A percentile compares a stretch with the other conserved stretches of the same genome.
Conservation (phyloP, 1,140 invertebrate genomes). For the Drosophila pectinifera region DNA sequence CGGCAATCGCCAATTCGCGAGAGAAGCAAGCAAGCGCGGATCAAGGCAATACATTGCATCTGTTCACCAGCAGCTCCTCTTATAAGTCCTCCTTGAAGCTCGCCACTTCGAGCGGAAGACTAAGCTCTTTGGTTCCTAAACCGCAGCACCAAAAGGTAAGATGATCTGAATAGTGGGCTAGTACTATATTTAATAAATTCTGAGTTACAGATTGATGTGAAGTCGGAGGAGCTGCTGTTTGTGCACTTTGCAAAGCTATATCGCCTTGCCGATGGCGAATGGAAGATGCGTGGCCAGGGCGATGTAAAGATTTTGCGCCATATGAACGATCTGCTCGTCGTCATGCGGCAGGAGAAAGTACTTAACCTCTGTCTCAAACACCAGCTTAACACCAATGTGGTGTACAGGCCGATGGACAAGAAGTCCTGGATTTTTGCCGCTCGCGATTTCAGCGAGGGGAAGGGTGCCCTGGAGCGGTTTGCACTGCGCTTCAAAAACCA, state of each 20-base stretch:
- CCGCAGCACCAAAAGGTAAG: conserved; percentile 87
- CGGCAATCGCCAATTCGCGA: conserved; percentile 23
- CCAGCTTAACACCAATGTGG: conserved; percentile 88
- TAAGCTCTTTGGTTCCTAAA: conserved; percentile 66
- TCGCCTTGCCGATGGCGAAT: conserved; percentile 89
- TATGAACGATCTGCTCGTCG: conserved; percentile 89
- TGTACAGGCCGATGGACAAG: conserved; percentile 90
- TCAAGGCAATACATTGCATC: conserved; percentile 48
- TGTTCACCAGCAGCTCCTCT: conserved; percentile 35
- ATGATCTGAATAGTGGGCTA: background rate
- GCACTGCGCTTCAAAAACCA: conserved; percentile 92
- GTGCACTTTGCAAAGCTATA: conserved; percentile 92
- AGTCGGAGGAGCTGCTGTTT: conserved; percentile 92
- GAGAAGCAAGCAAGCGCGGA: conserved; percentile 40
- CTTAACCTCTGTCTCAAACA: conserved; percentile 94
- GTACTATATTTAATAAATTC: background rate
- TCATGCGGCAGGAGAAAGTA: conserved; percentile 95
- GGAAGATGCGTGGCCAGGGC: conserved; percentile 96
- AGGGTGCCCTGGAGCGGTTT: conserved; percentile 90
- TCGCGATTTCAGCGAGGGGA: conserved; percentile 93
- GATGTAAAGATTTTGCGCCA: conserved; percentile 94
- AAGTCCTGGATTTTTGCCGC: conserved; percentile 93
- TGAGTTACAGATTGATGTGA: conserved; percentile 88
- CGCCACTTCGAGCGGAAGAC: background rate
- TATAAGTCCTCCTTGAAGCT: conserved; percentile 54